phyloP scores from a whole-genome alignment of 2,113 vertebrate genomes.

The Cercopithecus mona region DNA sequence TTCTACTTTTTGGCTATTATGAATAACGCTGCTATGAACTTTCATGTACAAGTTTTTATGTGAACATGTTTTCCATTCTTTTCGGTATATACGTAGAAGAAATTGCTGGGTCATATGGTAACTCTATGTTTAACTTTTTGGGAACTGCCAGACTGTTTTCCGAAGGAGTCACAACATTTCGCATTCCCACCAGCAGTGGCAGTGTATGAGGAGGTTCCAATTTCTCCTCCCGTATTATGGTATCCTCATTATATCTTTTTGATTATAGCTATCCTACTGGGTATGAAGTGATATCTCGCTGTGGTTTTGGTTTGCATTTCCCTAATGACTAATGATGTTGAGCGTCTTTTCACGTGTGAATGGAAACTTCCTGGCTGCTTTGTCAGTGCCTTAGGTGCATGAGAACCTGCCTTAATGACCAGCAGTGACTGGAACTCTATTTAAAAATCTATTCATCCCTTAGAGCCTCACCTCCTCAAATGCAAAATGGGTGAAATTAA shows the following conservation, averaged over 20 bases:
- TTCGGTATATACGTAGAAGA: background rate
- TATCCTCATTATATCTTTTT: background rate
- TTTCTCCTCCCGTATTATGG: background rate
- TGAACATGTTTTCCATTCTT: background rate
- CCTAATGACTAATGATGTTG: background rate
- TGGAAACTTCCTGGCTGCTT: background rate
- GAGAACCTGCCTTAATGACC: background rate
- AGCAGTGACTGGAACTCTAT: background rate
- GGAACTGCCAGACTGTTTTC: background rate
- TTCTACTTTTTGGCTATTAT: background rate
- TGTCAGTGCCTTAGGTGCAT: background rate
- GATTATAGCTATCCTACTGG: background rate
- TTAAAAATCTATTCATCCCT: background rate
- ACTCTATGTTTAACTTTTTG: background rate
- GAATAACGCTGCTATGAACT: background rate
- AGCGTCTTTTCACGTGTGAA: background rate
- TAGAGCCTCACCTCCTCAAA: background rate
- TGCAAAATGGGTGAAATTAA: background rate
- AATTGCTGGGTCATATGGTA: background rate
- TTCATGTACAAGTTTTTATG: background rate
- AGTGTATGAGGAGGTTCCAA: fast-evolving
- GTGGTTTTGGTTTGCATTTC: background rate
- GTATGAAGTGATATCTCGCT: background rate
- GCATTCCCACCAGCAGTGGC: background rate
- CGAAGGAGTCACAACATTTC: background rate